These are phyloP conservation scores for Corydoras maculifer DNA, from an alignment of 2,113 vertebrate species.

Conservation along the genomic window DNA sequence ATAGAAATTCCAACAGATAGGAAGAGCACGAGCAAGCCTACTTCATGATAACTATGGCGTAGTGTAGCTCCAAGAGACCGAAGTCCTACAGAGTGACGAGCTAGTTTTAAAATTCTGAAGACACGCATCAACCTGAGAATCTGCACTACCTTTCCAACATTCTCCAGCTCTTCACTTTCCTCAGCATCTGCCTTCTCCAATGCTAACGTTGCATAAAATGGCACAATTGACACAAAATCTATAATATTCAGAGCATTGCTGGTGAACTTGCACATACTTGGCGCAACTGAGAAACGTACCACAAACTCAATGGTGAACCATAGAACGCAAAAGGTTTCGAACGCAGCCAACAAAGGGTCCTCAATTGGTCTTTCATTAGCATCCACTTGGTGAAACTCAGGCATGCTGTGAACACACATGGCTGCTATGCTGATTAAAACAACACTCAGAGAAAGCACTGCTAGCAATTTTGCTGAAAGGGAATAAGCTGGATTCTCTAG, in stretches of 20 bases:
- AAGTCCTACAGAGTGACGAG: slow-evolving; percentile 87
- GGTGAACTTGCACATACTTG: slow-evolving; percentile 80
- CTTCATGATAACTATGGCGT: slow-evolving; percentile 83
- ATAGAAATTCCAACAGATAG: slow-evolving; percentile 88
- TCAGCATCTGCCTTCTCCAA: slow-evolving; percentile 71
- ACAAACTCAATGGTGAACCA: slow-evolving; percentile 84
- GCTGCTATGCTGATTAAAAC: slow-evolving; percentile 83
- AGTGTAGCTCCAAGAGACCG: slow-evolving; percentile 85
- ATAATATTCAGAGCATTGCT: slow-evolving; percentile 84
- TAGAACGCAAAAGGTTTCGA: slow-evolving; percentile 81
- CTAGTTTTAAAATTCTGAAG: slow-evolving; percentile 92
- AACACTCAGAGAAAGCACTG: slow-evolving; percentile 75
- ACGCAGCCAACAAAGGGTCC: slow-evolving; percentile 72
- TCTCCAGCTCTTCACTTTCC: slow-evolving; percentile 84
- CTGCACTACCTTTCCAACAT: slow-evolving; percentile 94
- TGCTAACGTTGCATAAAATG: slow-evolving; percentile 81
- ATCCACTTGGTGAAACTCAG: slow-evolving; percentile 76
- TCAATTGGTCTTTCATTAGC: slow-evolving; percentile 73
- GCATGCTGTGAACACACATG: slow-evolving; percentile 96
- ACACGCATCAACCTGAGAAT: slow-evolving; percentile 87
- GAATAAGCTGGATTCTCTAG: slow-evolving; percentile 87
- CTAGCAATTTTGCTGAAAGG: slow-evolving; percentile 77
- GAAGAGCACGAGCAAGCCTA: slow-evolving; percentile 86
- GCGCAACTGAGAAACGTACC: slow-evolving; percentile 75
- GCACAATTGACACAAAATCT: slow-evolving; percentile 83